Percentiles rank a stretch among this genome's conserved stretches.
These are phyloP conservation scores for Hypocryptadius cinnamomeus DNA, from an alignment of 2,113 vertebrate species.

Conservation along the genomic window DNA sequence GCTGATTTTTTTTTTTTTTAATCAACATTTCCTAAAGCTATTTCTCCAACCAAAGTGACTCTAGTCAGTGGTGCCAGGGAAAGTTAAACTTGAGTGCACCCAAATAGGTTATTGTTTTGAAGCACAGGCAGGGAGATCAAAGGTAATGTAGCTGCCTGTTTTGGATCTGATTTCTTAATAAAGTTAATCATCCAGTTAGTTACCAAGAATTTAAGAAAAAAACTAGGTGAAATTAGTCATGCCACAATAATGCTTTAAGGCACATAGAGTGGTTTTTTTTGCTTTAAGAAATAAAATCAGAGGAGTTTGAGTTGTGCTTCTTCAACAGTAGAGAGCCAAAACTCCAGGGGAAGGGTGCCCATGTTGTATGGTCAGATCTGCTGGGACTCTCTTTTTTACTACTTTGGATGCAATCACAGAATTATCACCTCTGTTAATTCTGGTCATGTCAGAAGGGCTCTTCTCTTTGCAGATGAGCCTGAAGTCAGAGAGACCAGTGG, in stretches of 20 bases:
- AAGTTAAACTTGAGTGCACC: neutral
- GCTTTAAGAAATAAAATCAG: neutral
- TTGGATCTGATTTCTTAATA: neutral
- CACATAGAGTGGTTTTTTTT: neutral
- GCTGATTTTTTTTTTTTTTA: neutral
- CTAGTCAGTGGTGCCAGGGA: neutral
- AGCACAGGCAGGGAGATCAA: neutral
- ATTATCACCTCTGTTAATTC: neutral
- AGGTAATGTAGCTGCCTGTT: neutral
- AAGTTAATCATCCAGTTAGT: neutral
- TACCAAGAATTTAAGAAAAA: neutral
- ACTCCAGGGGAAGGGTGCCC: neutral
- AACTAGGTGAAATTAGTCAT: neutral
- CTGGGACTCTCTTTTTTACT: neutral
- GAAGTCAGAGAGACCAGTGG: neutral
- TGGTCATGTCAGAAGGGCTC: neutral
- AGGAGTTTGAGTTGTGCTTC: neutral
- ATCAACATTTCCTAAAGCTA: slow-evolving; percentile 44
- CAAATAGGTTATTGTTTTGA: neutral
- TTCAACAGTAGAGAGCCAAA: neutral
- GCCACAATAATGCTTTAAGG: neutral
- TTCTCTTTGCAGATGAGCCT: neutral
- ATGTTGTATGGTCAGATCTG: neutral
- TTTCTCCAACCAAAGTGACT: neutral
- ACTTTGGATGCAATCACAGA: neutral